Percentiles rank a stretch among this genome's conserved stretches.
These are phyloP conservation scores for Cerastoderma edule DNA, from an alignment of 2,888 invertebrate species.

Conservation along the genomic window DNA sequence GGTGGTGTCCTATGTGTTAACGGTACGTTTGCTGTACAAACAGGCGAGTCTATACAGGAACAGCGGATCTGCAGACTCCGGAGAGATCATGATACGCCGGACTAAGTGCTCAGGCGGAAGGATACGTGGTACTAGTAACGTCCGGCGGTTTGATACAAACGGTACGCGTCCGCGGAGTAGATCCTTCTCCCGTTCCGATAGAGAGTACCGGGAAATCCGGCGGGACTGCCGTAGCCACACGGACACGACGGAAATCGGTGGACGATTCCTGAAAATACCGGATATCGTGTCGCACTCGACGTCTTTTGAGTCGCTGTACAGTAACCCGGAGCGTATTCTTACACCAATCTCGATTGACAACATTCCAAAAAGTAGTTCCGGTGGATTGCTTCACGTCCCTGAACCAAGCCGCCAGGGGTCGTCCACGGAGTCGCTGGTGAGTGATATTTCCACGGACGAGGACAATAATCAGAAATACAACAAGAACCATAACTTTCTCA, in stretches of 20 bases:
- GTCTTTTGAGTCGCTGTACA: slow-evolving; percentile 49
- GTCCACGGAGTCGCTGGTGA: slow-evolving; percentile 53
- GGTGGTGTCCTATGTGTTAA: slow-evolving; percentile 96
- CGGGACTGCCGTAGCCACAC: slow-evolving; percentile 35
- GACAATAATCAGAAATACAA: slow-evolving; percentile 40
- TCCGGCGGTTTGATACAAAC: neutral
- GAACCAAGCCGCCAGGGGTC: slow-evolving; percentile 23
- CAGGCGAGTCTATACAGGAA: slow-evolving; percentile 85
- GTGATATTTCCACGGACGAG: slow-evolving; percentile 51
- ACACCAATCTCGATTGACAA: neutral
- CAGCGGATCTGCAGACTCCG: slow-evolving; percentile 48
- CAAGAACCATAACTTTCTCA: slow-evolving; percentile 4
- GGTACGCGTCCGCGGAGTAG: neutral
- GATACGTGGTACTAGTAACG: slow-evolving; percentile 29
- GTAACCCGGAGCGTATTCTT: neutral
- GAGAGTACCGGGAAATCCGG: slow-evolving; percentile 17
- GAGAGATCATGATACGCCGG: slow-evolving; percentile 73
- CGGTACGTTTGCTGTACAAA: slow-evolving; percentile 93
- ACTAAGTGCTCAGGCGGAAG: slow-evolving; percentile 58
- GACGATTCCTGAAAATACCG: slow-evolving; percentile 36
- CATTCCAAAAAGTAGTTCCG: slow-evolving; percentile 13
- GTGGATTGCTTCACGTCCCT: slow-evolving; percentile 50
- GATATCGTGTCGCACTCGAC: slow-evolving; percentile 43
- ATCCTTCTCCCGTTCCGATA: neutral
- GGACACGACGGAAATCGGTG: slow-evolving; percentile 26